Evolutionary conservation across 2,113 vertebrate species (phyloP).

Genomic region (Beaufortia kweichowensis): DNA sequence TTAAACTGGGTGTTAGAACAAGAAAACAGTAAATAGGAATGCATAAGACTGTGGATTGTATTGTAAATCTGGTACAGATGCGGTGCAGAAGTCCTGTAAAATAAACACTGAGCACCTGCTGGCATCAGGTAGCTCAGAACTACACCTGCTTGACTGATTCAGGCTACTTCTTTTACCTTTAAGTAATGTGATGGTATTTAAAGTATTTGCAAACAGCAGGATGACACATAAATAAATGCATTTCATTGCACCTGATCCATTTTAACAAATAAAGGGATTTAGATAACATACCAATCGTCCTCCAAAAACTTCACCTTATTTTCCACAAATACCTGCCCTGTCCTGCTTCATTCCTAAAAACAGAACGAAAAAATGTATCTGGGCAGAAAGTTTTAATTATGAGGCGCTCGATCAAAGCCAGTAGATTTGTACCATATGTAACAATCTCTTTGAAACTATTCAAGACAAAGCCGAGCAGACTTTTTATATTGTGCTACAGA

Average conservation of each 20-base stretch:
- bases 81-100: not conserved
- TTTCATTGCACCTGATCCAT: too few species aligned
- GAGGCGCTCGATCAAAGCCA: constrained; percentile 5
- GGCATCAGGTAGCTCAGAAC: not conserved
- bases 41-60: too few species aligned
- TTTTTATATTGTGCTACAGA: not conserved
- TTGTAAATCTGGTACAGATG: not conserved
- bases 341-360: constrained; percentile 29
- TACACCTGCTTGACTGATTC: not conserved
- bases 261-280: not conserved
- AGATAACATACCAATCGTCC: constrained; percentile 14
- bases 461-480: not conserved
- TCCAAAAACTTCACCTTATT: constrained; percentile 15
- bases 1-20: not conserved
- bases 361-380: constrained; percentile 30
- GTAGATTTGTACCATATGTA: not conserved
- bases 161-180: not conserved
- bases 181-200: too few species aligned
- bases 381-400: not conserved
- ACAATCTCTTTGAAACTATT: constrained; percentile 11
- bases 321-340: constrained; percentile 24
- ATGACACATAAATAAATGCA: too few species aligned
- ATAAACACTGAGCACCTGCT: not conserved
- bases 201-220: too few species aligned
- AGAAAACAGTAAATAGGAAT: not conserved